Percentiles rank a stretch among this genome's conserved stretches.
Evolutionary conservation across 1,140 invertebrate species (phyloP).

Genomic region (Drosophila paulistorum): DNA sequence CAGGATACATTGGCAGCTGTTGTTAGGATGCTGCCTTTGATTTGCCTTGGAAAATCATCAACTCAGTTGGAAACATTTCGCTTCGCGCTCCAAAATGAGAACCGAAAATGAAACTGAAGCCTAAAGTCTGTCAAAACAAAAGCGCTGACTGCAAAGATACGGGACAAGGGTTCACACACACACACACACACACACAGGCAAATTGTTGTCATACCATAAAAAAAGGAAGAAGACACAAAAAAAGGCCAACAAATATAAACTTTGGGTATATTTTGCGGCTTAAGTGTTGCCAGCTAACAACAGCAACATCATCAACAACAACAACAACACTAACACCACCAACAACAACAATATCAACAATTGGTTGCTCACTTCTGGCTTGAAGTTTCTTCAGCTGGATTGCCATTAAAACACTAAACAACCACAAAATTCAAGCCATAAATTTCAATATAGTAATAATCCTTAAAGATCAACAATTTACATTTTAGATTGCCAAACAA

Average conservation of each 20-base stretch:
- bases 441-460: slow-evolving; percentile 19
- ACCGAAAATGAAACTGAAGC: slow-evolving; percentile 42
- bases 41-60: slow-evolving; percentile 69
- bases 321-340: slow-evolving; percentile 30
- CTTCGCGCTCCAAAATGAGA: slow-evolving; percentile 30
- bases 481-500: background rate
- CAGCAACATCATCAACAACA: slow-evolving; percentile 35
- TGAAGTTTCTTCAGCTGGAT: slow-evolving; percentile 9
- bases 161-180: slow-evolving; percentile 41
- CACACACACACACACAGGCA: slow-evolving; percentile 30
- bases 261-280: slow-evolving; percentile 74
- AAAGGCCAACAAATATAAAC: slow-evolving; percentile 63
- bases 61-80: slow-evolving; percentile 74
- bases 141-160: slow-evolving; percentile 39
- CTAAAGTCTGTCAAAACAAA: slow-evolving; percentile 50
- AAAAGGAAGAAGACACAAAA: slow-evolving; percentile 50
- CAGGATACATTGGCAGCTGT: slow-evolving; percentile 35
- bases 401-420: slow-evolving; percentile 26
- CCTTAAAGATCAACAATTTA: slow-evolving; percentile 11
- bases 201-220: slow-evolving; percentile 52
- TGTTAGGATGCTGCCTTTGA: slow-evolving; percentile 55
- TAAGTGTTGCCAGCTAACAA: slow-evolving; percentile 65
- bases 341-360: slow-evolving; percentile 47
- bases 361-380: slow-evolving; percentile 34
- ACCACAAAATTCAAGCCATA: slow-evolving; percentile 23